phyloP scores from a whole-genome alignment of 1,140 invertebrate species.

The Pomacea maculata region DNA sequence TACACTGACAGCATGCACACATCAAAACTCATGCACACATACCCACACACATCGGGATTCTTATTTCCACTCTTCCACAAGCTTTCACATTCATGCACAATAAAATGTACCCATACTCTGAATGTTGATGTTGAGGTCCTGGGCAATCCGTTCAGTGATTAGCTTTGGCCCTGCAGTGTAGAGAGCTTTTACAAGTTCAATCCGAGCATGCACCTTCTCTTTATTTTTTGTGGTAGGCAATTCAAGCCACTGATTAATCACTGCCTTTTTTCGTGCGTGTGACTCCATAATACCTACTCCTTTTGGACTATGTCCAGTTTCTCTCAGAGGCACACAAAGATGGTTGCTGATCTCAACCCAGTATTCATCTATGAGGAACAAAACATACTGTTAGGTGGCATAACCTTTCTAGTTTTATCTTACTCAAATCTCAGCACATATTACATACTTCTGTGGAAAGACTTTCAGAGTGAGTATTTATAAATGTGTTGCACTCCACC shows the following conservation, averaged over 20 bases:
- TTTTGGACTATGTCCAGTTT: neutral
- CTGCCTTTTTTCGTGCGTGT: neutral
- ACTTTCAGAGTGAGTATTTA: too few species aligned
- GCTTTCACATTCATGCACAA: neutral
- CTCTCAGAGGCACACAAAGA: constrained; percentile 8
- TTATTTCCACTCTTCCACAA: neutral
- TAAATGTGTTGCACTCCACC: too few species aligned
- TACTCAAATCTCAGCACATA: neutral
- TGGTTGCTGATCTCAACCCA: constrained; percentile 3
- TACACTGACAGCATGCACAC: too few species aligned
- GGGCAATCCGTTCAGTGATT: constrained; percentile 4
- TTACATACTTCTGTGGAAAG: neutral
- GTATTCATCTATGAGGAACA: neutral
- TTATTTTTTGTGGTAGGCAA: neutral
- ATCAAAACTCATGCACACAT: too few species aligned
- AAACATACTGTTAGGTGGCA: neutral
- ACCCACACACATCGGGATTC: neutral
- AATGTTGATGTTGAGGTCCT: constrained; percentile 14
- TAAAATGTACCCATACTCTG: neutral
- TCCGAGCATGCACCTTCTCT: neutral
- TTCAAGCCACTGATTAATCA: constrained; percentile 15
- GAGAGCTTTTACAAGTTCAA: constrained; percentile 6
- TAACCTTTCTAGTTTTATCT: too few species aligned
- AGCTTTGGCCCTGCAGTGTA: neutral
- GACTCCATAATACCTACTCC: neutral